Conservation (phyloP, 2,113 vertebrate species). For the Pterophyllum scalare region DNA sequence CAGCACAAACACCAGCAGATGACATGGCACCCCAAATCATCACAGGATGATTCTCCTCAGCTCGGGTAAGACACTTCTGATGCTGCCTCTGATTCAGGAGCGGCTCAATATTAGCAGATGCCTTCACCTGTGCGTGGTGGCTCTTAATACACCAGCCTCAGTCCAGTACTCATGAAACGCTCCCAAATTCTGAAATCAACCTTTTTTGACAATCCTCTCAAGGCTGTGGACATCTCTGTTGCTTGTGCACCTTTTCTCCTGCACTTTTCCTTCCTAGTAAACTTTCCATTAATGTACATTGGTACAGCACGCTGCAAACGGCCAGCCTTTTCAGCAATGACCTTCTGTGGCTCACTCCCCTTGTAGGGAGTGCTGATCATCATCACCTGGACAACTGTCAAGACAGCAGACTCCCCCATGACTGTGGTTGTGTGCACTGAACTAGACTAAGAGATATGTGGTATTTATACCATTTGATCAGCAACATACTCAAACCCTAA, state of each 20-base stretch:
- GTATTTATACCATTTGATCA: not conserved
- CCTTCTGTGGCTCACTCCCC: not conserved
- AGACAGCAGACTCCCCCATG: not conserved
- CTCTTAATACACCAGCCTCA: not conserved
- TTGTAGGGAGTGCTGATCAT: not conserved
- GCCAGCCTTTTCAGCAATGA: not conserved
- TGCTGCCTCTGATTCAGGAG: not conserved
- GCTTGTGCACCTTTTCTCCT: too few relatives aligned
- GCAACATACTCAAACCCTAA: not conserved
- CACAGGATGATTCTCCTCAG: too few relatives aligned
- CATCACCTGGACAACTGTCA: not conserved
- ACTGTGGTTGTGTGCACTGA: fast-evolving
- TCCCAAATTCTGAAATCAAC: not conserved
- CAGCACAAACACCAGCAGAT: not conserved
- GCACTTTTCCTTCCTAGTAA: not conserved
- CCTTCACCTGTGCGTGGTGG: not conserved
- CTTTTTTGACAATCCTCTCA: not conserved
- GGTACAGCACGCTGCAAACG: not conserved
- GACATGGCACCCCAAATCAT: not conserved
- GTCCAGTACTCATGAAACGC: not conserved
- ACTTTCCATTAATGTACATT: not conserved
- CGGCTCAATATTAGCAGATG: not conserved
- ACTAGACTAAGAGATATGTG: not conserved
- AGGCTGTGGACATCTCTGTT: not conserved
- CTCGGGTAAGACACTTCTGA: too few relatives aligned